A percentile compares a stretch with the other conserved stretches of the same genome.
These are phyloP conservation scores for Parasteatoda tepidariorum DNA, from an alignment of 1,140 invertebrate species.

Conservation along the genomic window DNA sequence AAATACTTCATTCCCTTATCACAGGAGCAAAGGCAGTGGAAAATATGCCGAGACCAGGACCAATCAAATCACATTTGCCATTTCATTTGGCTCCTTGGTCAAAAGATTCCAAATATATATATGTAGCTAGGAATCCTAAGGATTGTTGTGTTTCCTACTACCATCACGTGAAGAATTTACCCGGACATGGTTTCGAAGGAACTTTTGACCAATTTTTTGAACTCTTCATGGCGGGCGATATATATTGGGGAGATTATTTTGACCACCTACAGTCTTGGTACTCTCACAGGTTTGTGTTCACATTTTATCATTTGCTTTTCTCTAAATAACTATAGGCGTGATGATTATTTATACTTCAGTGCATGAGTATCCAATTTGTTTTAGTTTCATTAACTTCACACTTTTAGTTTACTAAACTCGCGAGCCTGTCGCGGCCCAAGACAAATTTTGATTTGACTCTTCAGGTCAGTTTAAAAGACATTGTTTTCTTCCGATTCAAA, in stretches of 20 bases:
- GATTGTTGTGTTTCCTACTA: conserved; percentile 62
- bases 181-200: conserved; percentile 60
- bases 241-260: conserved; percentile 68
- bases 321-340: too few species aligned
- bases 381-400: too few species aligned
- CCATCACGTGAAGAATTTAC: conserved; percentile 51
- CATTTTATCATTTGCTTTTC: too few species aligned
- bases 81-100: conserved; percentile 70
- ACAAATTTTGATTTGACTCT: too few species aligned
- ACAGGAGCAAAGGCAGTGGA: conserved; percentile 19
- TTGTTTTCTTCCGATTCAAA: too few species aligned
- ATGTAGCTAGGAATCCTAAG: conserved; percentile 63
- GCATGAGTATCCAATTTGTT: too few species aligned
- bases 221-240: conserved; percentile 65
- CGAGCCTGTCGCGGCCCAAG: too few species aligned
- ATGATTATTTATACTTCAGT: too few species aligned
- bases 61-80: conserved; percentile 71
- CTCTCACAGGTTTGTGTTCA: conserved; percentile 63
- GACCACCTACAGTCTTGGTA: conserved; percentile 67
- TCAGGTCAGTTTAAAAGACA: too few species aligned
- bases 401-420: too few species aligned
- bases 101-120: conserved; percentile 70
- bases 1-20: too few species aligned
- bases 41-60: conserved; percentile 1
- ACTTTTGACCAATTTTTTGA: conserved; percentile 67